Evolutionary conservation across 2,113 vertebrate species (phyloP), one percentile per base, ranked within the genome.

Genomic region (Merops nubicus): DNA sequence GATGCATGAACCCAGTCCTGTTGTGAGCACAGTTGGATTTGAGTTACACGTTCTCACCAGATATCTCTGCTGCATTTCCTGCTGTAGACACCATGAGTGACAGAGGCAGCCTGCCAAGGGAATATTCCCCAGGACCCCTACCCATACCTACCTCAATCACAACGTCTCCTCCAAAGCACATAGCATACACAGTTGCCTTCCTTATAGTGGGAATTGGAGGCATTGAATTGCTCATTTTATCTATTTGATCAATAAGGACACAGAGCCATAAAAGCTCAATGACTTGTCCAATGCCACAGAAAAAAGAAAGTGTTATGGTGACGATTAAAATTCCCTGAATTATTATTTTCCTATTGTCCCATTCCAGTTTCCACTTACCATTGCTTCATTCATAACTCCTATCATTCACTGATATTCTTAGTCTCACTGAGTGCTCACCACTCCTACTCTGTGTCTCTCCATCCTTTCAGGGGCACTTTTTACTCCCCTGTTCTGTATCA

Each of bases 41-140:
- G 34, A 74, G 43, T 29, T 28, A 11, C 13, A 7, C 2, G 0
- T 14, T 9, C 19, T 12, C 63, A 68, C 16, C 34, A 45, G 14
- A 16, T 7, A 7, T 6, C 21, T 59, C 12, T 36, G 40, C 15
- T 67, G 38, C 18, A 15, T 50, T 68, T n/a, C 29, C 17, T 6
- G 18, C 21, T 50, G 31, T 15, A 40, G 28, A 43, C 23, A 53
- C 8, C 12, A 9, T 2, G 33, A 47, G 54, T 31, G 40, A 36
- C 34, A 42, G 34, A 53, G 25, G 33, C 34, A 81, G 21, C 31
- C 51, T 68, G 33, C 6, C 29, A 43, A 23, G 17, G 20, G 26
- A 7, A 25, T 0, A 0, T 23, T 56, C 5, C 56, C 12, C 20
- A 64, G 28, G 40, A 85, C 7, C 2, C 50, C 38, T 22, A 76